Evolutionary conservation across 2,888 invertebrate genomes (phyloP).

Genomic region (Timema cristinae): DNA sequence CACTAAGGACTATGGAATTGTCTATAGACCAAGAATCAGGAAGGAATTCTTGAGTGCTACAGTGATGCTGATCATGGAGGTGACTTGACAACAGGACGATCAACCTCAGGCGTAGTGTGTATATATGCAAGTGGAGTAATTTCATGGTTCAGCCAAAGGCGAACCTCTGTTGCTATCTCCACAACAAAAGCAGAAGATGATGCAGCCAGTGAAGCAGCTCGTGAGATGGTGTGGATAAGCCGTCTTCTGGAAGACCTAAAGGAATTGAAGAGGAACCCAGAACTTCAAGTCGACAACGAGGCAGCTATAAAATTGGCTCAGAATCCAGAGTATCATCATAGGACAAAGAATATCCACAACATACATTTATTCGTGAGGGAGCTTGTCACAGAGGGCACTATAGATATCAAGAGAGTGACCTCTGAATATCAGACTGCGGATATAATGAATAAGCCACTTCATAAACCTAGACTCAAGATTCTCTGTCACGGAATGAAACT

Average conservation of each 20-base stretch:
- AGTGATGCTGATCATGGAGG: neutral
- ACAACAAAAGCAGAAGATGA: neutral
- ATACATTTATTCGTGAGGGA: neutral
- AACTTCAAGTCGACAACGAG: constrained; percentile 2
- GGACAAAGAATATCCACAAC: neutral
- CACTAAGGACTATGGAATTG: no score
- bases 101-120: neutral
- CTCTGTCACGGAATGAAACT: neutral
- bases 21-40: no score
- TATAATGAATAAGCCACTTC: no score
- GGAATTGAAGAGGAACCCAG: neutral
- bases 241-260: neutral
- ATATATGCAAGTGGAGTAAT: neutral
- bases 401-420: neutral
- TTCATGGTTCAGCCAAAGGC: neutral
- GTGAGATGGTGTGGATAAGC: neutral
- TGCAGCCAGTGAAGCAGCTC: no score
- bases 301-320: constrained; percentile 1
- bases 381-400: no score
- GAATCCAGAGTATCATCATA: neutral
- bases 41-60: neutral
- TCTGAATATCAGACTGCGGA: no score
- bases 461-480: neutral
- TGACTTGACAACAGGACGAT: neutral
- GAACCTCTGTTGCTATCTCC: neutral